Evolutionary conservation across 2,113 vertebrate genomes (phyloP), one percentile per base, ranked within the genome.

Genomic region (Sinocyclocheilus grahami): DNA sequence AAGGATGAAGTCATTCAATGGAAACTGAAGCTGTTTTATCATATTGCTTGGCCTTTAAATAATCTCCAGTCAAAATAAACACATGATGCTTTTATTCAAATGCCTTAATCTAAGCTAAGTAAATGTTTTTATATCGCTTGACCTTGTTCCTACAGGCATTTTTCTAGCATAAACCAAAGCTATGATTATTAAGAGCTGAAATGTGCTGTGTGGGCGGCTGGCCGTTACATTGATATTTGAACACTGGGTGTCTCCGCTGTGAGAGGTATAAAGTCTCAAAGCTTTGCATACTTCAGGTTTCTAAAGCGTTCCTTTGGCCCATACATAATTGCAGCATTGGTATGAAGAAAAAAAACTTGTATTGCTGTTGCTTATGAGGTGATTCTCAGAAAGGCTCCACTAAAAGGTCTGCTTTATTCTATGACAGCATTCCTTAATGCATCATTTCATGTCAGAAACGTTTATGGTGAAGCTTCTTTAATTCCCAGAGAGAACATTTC

Each of bases 211-310:
- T 33, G 48, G 76, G 83, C 24, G 69, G 77, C 33, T 48, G 51
- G 37, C 55, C 13, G 6, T 46, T 79, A 78, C 55, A 75, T 24
- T 83, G 74, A 77, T 79, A 87, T 89, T 46, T 89, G 76, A 87
- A 81, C 86, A 89, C 79, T 86, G 84, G 55, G 84, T 89, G 79
- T 60, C 88, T 83, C 83, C 9, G 78, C 27, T 87, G 62, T 53
- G 10, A 74, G 65, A 37, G 3, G 51, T 42, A 83, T 76, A 69
- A 13, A 69, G 39, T 89, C 85, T 79, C 37, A 74, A 87, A 83
- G 55, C 72, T 33, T 53, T 63, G 27, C 14, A 85, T 85, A 67
- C 37, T 87, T 89, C 80, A 85, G 85, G 82, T 82, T 83, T 78
- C 77, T 37, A 4, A 81, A 69, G 78, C 55, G 78, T 87, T 85